These are phyloP conservation scores for Eurystomus gularis DNA, from an alignment of 2,113 vertebrate genomes.

Conservation along the genomic window DNA sequence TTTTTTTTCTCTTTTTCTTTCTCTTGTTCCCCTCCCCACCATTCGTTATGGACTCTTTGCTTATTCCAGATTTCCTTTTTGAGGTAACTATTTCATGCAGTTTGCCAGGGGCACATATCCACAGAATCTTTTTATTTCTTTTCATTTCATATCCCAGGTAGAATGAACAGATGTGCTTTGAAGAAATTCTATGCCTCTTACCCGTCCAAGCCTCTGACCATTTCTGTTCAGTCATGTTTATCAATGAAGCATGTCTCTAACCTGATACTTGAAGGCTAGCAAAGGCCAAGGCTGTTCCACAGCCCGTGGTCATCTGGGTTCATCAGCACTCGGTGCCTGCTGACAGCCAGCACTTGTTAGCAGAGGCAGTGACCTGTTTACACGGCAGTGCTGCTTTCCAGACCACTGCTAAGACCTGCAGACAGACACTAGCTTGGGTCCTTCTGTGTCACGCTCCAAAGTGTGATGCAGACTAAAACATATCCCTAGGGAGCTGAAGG, in stretches of 20 bases:
- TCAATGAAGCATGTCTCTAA: neutral
- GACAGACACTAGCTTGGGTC: neutral
- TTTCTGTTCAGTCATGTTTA: neutral
- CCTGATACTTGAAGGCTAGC: neutral
- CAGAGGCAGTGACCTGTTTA: neutral
- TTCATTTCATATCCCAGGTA: neutral
- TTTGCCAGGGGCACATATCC: neutral
- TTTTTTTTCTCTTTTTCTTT: neutral
- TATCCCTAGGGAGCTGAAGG: neutral
- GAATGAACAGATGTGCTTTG: neutral
- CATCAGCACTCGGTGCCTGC: neutral
- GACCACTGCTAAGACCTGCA: neutral
- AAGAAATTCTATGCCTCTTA: neutral
- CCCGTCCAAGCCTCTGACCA: neutral
- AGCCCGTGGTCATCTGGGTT: neutral
- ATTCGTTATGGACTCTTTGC: neutral
- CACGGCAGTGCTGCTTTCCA: neutral
- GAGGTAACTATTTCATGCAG: neutral
- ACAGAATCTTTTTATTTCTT: neutral
- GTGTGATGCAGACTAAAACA: neutral
- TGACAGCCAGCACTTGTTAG: neutral
- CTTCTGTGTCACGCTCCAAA: neutral
- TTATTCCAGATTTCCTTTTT: neutral
- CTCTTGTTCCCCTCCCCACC: neutral
- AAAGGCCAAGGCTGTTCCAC: neutral